These are phyloP conservation scores for Tigriopus californicus DNA, from an alignment of 2,888 invertebrate genomes.

Conservation along the genomic window DNA sequence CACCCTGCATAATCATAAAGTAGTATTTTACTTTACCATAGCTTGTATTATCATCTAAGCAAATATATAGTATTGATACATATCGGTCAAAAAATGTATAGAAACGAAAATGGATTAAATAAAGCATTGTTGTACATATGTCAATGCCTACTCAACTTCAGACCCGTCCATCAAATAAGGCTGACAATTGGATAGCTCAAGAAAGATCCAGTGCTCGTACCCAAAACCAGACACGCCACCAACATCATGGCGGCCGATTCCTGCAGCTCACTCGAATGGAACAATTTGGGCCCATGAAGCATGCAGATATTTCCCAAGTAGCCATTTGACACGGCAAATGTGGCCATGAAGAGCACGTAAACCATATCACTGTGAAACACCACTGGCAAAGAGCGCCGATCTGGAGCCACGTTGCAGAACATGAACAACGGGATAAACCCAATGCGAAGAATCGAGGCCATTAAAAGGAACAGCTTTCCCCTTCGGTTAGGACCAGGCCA, in stretches of 20 bases:
- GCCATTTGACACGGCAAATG: constrained; percentile 10
- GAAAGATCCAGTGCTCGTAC: constrained; percentile 6
- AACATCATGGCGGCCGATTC: constrained; percentile 8
- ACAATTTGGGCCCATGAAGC: constrained; percentile 10
- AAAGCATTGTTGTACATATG: too few species aligned
- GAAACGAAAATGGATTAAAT: too few species aligned
- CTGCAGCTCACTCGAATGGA: background rate
- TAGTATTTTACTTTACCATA: too few species aligned
- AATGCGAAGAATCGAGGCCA: constrained; percentile 21
- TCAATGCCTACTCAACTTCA: too few species aligned
- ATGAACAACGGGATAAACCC: constrained; percentile 28
- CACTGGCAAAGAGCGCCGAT: constrained; percentile 20
- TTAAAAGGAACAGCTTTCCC: constrained; percentile 1
- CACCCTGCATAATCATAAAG: too few species aligned
- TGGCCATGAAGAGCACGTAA: constrained; percentile 6
- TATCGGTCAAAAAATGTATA: too few species aligned
- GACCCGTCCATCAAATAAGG: background rate
- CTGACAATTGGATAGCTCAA: constrained; percentile 9
- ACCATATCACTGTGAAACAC: constrained; percentile 24
- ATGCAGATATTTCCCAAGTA: constrained; percentile 11
- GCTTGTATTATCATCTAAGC: too few species aligned
- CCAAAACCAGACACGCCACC: constrained; percentile 1
- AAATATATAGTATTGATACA: too few species aligned
- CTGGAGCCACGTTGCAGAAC: constrained; percentile 26
- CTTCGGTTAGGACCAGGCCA: background rate